Conservation (phyloP, 2,113 vertebrate species). For the Eulacestoma nigropectus region DNA sequence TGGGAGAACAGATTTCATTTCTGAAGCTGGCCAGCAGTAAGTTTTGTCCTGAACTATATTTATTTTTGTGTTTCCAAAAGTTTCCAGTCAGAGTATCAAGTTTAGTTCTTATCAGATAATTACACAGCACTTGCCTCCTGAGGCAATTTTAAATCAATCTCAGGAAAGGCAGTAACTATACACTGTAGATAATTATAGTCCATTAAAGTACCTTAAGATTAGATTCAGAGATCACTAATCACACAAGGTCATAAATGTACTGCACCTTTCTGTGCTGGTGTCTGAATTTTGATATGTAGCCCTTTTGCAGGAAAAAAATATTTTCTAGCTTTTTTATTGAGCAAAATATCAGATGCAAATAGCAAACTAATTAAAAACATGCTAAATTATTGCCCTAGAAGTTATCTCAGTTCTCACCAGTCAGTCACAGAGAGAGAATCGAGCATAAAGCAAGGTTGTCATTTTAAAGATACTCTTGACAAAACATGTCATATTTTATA, state of each 20-base stretch:
- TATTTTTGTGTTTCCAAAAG: constrained; percentile 64
- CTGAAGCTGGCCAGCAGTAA: constrained; percentile 18
- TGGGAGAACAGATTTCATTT: constrained; percentile 35
- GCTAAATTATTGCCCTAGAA: constrained; percentile 23
- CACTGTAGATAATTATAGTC: constrained; percentile 70
- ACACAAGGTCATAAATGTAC: constrained; percentile 68
- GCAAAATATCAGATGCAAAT: background rate
- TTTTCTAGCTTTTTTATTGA: background rate
- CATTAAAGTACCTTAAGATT: constrained; percentile 71
- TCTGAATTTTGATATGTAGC: constrained; percentile 57
- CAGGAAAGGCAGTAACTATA: constrained; percentile 67
- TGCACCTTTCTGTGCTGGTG: constrained; percentile 9
- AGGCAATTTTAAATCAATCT: constrained; percentile 73
- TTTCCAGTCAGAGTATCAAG: constrained; percentile 62
- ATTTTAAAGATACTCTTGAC: constrained; percentile 33
- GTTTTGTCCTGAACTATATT: constrained; percentile 58
- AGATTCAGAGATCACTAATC: constrained; percentile 70
- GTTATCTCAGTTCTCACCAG: background rate
- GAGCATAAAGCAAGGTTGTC: background rate
- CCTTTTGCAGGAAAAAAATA: background rate
- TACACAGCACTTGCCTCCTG: constrained; percentile 64
- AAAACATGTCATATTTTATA: constrained; percentile 46
- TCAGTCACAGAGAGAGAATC: background rate
- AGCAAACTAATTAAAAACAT: constrained; percentile 43
- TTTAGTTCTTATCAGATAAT: constrained; percentile 73